A percentile compares a stretch with the other conserved stretches of the same genome.
These are phyloP conservation scores for Lagorchestes hirsutus DNA, from an alignment of 2,797 vertebrate species.

Conservation along the genomic window DNA sequence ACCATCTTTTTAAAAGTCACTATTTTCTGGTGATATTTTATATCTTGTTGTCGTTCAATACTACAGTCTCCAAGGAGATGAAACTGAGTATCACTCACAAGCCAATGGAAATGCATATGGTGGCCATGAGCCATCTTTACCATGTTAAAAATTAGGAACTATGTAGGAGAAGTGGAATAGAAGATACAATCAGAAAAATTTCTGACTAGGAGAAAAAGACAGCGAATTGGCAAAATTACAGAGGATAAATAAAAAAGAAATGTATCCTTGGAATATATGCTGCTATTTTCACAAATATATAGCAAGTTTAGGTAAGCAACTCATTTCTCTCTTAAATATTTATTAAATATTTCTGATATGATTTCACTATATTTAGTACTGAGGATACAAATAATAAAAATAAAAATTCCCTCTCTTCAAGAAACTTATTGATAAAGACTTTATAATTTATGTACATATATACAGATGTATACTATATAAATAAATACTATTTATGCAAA, in stretches of 20 bases:
- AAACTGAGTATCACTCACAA: not conserved
- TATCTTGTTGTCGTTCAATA: not conserved
- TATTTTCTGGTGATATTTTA: not conserved
- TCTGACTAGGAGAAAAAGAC: not conserved
- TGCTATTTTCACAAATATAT: not conserved
- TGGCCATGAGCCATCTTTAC: not conserved
- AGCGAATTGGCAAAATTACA: not conserved
- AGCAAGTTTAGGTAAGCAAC: too few relatives aligned
- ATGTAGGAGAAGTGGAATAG: not conserved
- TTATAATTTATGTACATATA: too few relatives aligned
- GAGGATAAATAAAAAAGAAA: not conserved
- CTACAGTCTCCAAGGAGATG: not conserved
- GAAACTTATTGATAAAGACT: too few relatives aligned
- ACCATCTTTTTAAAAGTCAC: not conserved
- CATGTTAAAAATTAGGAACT: not conserved
- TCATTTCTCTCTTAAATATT: too few relatives aligned
- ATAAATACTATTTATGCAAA: too few relatives aligned
- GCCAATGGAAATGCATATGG: not conserved
- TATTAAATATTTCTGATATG: too few relatives aligned
- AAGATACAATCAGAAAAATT: not conserved
- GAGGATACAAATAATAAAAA: too few relatives aligned
- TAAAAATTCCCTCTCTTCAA: too few relatives aligned
- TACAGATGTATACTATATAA: too few relatives aligned
- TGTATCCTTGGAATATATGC: not conserved
- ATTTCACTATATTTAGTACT: too few relatives aligned